Evolutionary conservation across 2,888 invertebrate genomes (phyloP).

Genomic region (Epicampocera succincta): DNA sequence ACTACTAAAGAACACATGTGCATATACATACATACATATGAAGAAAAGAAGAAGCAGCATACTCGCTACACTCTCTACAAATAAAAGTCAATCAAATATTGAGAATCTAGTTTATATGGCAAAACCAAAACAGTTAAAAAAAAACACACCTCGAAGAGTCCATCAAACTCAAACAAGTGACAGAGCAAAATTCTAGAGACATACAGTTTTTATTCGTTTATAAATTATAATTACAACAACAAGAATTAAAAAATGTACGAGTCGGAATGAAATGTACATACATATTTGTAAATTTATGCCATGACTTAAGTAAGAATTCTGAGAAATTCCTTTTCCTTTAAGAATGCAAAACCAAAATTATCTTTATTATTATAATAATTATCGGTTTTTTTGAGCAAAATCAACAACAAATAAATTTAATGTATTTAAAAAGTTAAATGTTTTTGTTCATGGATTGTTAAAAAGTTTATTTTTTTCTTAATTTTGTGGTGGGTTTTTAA

Average conservation of each 20-base stretch:
- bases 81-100: constrained; percentile 27
- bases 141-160: constrained; percentile 16
- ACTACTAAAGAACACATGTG: neutral
- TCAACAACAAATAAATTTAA: neutral
- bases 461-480: constrained; percentile 1
- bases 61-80: neutral
- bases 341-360: constrained; percentile 4
- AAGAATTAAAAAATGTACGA: constrained; percentile 28
- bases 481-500: constrained; percentile 1
- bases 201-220: constrained; percentile 3
- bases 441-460: constrained; percentile 1
- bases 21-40: too few relatives aligned
- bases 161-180: constrained; percentile 8
- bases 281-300: constrained; percentile 56
- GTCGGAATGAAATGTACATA: constrained; percentile 26
- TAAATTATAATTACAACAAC: constrained; percentile 5
- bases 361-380: neutral
- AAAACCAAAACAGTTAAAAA: constrained; percentile 10
- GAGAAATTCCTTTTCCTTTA: constrained; percentile 53
- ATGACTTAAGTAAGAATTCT: constrained; percentile 66
- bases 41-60: neutral
- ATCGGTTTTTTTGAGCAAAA: neutral
- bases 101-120: constrained; percentile 16
- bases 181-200: neutral
- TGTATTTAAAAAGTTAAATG: neutral